These are phyloP conservation scores for Microplitis manilae DNA, from an alignment of 2,888 invertebrate species.

Conservation along the genomic window DNA sequence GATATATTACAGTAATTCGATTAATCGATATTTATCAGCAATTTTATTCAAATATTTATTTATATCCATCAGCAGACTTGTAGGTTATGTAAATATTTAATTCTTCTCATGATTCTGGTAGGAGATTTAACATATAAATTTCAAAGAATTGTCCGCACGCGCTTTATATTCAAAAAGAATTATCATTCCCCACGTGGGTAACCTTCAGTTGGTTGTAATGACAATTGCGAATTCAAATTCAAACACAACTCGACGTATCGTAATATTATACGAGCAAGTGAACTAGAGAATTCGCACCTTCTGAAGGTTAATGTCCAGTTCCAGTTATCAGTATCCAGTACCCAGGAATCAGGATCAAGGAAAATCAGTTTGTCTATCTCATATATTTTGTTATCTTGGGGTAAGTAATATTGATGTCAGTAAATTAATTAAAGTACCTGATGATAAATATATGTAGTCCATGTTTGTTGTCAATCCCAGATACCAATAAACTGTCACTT, in stretches of 20 bases:
- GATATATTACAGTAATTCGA: not conserved
- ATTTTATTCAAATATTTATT: not conserved
- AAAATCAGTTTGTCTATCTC: not conserved
- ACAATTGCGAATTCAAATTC: not conserved
- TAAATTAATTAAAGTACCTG: not conserved
- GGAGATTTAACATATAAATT: not conserved
- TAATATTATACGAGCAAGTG: not conserved
- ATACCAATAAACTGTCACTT: not conserved
- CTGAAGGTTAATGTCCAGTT: not conserved
- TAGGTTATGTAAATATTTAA: not conserved
- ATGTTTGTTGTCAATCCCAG: not conserved
- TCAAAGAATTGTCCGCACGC: not conserved
- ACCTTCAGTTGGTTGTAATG: not conserved
- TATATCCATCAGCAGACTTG: not conserved
- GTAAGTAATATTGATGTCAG: not conserved
- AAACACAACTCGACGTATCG: not conserved
- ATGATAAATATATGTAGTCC: not conserved
- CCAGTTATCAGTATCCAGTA: not conserved
- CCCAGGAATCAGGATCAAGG: not conserved
- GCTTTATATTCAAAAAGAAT: not conserved
- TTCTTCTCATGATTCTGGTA: too few species aligned
- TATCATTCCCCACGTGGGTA: not conserved
- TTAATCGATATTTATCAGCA: not conserved
- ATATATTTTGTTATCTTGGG: not conserved
- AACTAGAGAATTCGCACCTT: not conserved